phyloP scores from a whole-genome alignment of 2,888 invertebrate genomes.

The Monochamus alternatus region DNA sequence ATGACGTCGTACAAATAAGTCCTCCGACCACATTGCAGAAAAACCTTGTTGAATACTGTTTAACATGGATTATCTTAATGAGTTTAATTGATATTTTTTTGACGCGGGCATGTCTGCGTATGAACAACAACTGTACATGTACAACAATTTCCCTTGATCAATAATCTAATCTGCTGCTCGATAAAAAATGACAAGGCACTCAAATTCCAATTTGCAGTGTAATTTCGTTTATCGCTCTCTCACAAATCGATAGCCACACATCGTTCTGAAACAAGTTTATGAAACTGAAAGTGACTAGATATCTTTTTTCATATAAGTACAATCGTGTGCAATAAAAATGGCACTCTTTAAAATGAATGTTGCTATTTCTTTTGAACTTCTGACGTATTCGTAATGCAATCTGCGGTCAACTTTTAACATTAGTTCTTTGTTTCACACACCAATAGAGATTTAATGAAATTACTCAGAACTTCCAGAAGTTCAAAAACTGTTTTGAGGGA shows the following conservation, averaged over 20 bases:
- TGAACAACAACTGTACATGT: constrained; percentile 24
- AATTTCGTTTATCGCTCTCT: constrained; percentile 24
- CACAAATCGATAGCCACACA: constrained; percentile 7
- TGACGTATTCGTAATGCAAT: too few relatives aligned
- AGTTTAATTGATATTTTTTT: constrained; percentile 2
- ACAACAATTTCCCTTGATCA: constrained; percentile 27
- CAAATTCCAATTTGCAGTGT: constrained; percentile 25
- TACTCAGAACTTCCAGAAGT: too few relatives aligned
- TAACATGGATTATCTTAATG: background rate
- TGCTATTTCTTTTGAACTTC: too few relatives aligned
- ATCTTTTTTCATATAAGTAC: too few relatives aligned
- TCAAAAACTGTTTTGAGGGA: too few relatives aligned
- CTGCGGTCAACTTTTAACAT: too few relatives aligned
- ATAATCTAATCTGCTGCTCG: constrained; percentile 48
- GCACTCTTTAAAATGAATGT: too few relatives aligned
- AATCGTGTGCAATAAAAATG: too few relatives aligned
- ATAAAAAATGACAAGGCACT: constrained; percentile 36
- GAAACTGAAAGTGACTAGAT: too few relatives aligned
- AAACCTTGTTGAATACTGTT: too few relatives aligned
- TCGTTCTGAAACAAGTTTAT: background rate
- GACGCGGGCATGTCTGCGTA: background rate
- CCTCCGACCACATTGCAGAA: constrained; percentile 31
- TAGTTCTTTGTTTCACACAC: too few relatives aligned
- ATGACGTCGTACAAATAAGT: constrained; percentile 16
- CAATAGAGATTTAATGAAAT: too few relatives aligned